These are phyloP conservation scores for Sebastes nivosus DNA, from an alignment of 2,797 vertebrate species.

Conservation along the genomic window DNA sequence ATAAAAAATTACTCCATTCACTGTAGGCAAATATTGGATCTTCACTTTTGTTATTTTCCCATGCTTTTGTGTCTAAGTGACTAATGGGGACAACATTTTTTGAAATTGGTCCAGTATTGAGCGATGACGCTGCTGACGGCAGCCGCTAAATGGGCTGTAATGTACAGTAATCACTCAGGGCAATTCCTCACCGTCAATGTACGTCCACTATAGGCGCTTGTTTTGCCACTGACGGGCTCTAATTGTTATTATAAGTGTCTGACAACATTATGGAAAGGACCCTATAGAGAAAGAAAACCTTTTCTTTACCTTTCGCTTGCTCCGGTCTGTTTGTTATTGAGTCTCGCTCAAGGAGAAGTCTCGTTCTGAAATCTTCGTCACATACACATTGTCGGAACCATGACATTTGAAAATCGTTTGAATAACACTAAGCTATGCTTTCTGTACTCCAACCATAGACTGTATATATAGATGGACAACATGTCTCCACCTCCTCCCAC, in stretches of 20 bases:
- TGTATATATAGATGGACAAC: no score
- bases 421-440: no score
- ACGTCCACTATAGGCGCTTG: background rate
- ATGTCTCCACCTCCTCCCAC: no score
- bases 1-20: constrained; percentile 6
- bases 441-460: no score
- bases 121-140: background rate
- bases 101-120: background rate
- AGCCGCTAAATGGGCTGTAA: background rate
- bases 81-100: background rate
- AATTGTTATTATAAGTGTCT: background rate
- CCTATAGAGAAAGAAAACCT: background rate
- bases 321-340: background rate
- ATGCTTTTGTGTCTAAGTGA: background rate
- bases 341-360: background rate
- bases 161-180: background rate
- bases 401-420: no score
- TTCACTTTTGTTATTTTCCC: background rate
- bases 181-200: background rate
- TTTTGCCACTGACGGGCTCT: background rate
- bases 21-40: background rate
- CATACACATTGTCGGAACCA: no score
- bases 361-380: background rate
- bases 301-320: background rate
- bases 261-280: background rate